A percentile compares a stretch with the other conserved stretches of the same genome.
Conservation (phyloP, 2,888 invertebrate species). For the Saturnia pavonia region DNA sequence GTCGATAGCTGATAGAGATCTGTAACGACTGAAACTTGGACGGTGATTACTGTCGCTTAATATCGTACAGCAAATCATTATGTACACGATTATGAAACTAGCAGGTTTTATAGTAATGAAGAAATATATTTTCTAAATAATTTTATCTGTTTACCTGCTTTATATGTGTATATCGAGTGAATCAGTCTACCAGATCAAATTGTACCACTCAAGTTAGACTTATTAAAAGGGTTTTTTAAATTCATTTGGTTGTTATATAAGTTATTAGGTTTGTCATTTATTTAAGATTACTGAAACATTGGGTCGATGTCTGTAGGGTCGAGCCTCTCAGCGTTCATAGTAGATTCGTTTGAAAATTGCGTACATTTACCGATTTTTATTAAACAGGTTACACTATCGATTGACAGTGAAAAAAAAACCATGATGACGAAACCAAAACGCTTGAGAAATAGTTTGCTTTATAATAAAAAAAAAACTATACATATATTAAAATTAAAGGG, state of each 20-base stretch:
- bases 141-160: not conserved
- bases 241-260: too few species aligned
- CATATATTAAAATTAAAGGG: too few species aligned
- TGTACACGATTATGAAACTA: not conserved
- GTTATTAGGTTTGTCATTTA: too few species aligned
- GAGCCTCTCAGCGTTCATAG: too few species aligned
- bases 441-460: not conserved
- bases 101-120: not conserved
- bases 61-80: not conserved
- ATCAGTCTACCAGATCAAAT: too few species aligned
- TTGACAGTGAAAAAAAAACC: not conserved
- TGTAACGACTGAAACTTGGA: conserved; percentile 2
- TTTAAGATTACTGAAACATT: too few species aligned
- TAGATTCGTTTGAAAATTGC: too few species aligned
- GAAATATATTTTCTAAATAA: not conserved
- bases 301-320: too few species aligned
- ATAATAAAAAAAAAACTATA: too few species aligned
- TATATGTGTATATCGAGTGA: not conserved
- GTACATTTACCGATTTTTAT: not conserved
- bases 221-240: too few species aligned
- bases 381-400: not conserved
- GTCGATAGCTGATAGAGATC: conserved; percentile 2
- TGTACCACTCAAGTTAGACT: too few species aligned
- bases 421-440: too few species aligned
- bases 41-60: not conserved